phyloP scores from a whole-genome alignment of 2,888 invertebrate species.

The Drosophila tanythrix region DNA sequence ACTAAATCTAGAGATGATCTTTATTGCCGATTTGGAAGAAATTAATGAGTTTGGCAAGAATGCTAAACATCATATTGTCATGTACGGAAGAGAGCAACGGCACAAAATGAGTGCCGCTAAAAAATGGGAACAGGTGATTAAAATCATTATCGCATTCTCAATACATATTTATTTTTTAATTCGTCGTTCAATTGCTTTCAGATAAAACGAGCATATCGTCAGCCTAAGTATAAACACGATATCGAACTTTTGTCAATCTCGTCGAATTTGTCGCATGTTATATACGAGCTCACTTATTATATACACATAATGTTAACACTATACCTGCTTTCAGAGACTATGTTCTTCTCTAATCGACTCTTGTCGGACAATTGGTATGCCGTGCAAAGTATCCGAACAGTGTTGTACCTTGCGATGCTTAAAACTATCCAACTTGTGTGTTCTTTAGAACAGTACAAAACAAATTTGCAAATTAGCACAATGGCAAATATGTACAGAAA shows the following conservation, averaged over 20 bases:
- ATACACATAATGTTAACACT: neutral
- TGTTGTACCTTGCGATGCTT: conserved; percentile 20
- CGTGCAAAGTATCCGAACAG: conserved; percentile 4
- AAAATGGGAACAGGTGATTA: neutral
- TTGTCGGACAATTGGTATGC: neutral
- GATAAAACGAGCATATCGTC: neutral
- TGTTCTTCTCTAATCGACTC: neutral
- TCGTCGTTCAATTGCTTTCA: neutral
- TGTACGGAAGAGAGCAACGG: neutral
- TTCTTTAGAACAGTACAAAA: neutral
- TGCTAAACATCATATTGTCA: neutral
- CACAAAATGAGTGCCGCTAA: neutral
- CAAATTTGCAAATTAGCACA: neutral
- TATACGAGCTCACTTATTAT: no score
- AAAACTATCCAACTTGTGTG: conserved; percentile 5
- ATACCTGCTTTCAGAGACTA: neutral
- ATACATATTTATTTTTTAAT: neutral
- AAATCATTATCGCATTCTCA: no score
- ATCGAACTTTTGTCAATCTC: neutral
- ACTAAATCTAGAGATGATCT: neutral
- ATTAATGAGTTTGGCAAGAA: neutral
- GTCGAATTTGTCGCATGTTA: neutral
- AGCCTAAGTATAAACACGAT: conserved; percentile 4
- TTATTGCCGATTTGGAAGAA: neutral
- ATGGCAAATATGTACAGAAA: neutral